Evolutionary conservation across 2,113 vertebrate species (phyloP).

Genomic region (Sceloporus tristichus): DNA sequence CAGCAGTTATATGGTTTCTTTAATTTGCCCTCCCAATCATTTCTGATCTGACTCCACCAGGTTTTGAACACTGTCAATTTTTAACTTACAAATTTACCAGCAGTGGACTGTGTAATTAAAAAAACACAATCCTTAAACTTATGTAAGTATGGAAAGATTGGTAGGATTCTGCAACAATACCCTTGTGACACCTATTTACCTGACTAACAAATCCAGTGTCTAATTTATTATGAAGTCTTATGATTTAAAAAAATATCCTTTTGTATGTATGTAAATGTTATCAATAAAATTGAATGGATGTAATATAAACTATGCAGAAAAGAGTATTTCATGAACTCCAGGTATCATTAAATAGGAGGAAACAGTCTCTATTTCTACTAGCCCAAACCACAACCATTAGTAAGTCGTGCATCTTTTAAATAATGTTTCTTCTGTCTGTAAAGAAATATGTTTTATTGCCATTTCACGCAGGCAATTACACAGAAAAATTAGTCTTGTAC

Average conservation of each 20-base stretch:
- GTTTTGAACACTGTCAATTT: neutral
- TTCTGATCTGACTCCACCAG: neutral
- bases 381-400: conserved; percentile 2
- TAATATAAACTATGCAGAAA: neutral
- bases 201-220: neutral
- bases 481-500: neutral
- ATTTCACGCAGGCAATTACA: neutral
- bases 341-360: accelerated
- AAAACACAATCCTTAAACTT: neutral
- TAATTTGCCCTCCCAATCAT: neutral
- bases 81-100: neutral
- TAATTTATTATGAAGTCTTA: neutral
- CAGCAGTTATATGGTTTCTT: neutral
- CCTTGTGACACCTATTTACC: neutral
- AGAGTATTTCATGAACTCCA: neutral
- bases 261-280: neutral
- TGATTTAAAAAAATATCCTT: neutral
- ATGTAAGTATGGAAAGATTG: neutral
- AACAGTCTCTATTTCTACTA: neutral
- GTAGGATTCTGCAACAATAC: neutral
- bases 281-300: conserved; percentile 12
- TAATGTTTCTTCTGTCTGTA: neutral
- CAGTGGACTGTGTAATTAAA: neutral
- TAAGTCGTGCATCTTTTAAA: neutral
- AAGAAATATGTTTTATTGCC: conserved; percentile 12